Evolutionary conservation across 1,140 invertebrate species (phyloP).

Genomic region (Neodiprion pinetum): DNA sequence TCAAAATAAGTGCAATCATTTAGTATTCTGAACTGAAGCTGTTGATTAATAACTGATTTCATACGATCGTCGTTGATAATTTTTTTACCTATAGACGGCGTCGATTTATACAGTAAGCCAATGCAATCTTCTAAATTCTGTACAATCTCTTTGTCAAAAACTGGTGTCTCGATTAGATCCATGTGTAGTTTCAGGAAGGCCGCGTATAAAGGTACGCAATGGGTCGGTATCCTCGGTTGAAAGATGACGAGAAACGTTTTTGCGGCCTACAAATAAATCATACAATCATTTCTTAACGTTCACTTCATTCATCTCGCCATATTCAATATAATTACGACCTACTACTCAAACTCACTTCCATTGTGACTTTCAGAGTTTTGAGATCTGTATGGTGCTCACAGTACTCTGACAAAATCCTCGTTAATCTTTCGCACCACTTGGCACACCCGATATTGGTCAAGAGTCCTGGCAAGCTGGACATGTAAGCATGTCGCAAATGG

Average conservation of each 20-base stretch:
- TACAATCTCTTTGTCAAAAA: conserved; percentile 49
- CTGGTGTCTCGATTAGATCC: conserved; percentile 47
- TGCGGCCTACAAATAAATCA: conserved; percentile 38
- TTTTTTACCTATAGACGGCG: conserved; percentile 41
- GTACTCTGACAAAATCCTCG: conserved; percentile 50
- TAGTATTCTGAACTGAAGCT: conserved; percentile 23
- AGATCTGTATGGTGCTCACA: conserved; percentile 54
- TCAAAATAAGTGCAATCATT: neutral
- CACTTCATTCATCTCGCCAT: neutral
- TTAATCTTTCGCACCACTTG: conserved; percentile 52
- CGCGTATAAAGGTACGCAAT: conserved; percentile 44
- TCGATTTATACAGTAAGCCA: conserved; percentile 46
- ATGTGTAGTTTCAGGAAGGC: conserved; percentile 49
- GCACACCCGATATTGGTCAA: conserved; percentile 48
- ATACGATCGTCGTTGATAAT: conserved; percentile 50
- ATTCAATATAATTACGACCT: conserved; percentile 13
- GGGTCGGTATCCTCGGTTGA: conserved; percentile 39
- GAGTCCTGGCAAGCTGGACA: conserved; percentile 49
- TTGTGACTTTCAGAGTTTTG: conserved; percentile 46
- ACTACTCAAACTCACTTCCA: conserved; percentile 40
- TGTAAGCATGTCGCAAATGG: conserved; percentile 48
- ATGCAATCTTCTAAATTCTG: conserved; percentile 52
- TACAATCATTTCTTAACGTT: neutral
- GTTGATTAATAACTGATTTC: conserved; percentile 35
- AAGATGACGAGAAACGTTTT: conserved; percentile 46